Conservation (phyloP, 1,140 invertebrate species). For the Heterodera carotae region DNA sequence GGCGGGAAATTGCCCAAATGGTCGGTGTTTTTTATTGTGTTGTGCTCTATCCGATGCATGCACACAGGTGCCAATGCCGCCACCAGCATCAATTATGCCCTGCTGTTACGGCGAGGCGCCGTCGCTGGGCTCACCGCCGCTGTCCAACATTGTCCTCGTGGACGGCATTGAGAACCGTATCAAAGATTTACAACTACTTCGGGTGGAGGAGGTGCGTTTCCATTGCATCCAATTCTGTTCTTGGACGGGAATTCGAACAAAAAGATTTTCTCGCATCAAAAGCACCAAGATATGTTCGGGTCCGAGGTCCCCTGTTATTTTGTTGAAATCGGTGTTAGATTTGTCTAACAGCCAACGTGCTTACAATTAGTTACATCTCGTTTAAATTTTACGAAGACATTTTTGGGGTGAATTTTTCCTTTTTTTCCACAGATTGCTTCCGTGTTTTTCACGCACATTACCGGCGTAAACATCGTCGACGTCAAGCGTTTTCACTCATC, state of each 20-base stretch:
- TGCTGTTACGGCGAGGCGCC: background rate
- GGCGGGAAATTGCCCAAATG: no score
- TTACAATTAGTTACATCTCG: no score
- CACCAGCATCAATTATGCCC: background rate
- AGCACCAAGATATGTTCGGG: background rate
- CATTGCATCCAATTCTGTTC: no score
- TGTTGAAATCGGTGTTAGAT: no score
- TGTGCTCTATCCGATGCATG: no score
- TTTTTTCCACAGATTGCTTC: background rate
- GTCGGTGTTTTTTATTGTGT: no score
- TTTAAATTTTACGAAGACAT: no score
- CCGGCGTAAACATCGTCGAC: background rate
- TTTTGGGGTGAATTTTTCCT: background rate
- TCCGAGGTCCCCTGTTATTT: no score
- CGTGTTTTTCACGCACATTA: constrained; percentile 9
- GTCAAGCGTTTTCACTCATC: background rate
- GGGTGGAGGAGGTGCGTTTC: background rate
- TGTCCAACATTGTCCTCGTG: background rate
- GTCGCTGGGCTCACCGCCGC: no score
- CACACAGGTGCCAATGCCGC: background rate
- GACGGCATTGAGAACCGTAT: background rate
- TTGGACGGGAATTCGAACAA: no score
- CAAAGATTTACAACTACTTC: background rate
- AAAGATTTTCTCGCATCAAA: background rate
- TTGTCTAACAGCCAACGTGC: no score